phyloP scores from a whole-genome alignment of 1,140 invertebrate genomes.

The Hylyphantes graminicola region DNA sequence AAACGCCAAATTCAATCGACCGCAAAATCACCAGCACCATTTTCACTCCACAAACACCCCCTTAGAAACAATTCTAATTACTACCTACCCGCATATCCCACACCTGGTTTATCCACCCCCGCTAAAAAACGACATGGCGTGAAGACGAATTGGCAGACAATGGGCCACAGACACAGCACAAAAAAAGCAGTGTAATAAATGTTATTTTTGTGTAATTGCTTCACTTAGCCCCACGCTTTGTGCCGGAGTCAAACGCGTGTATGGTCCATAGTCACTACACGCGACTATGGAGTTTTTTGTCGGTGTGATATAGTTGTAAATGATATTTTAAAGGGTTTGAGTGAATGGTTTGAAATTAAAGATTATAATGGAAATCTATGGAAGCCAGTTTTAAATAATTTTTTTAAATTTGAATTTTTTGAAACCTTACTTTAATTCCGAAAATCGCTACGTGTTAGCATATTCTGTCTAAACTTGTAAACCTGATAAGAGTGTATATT shows the following conservation, averaged over 20 bases:
- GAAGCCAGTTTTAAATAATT: not conserved
- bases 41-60: not conserved
- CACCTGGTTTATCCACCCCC: constrained; percentile 12
- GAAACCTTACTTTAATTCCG: no score
- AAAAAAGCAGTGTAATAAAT: constrained; percentile 33
- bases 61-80: constrained; percentile 26
- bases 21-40: constrained; percentile 28
- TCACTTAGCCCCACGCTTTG: constrained; percentile 34
- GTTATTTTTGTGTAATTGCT: constrained; percentile 42
- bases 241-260: not conserved
- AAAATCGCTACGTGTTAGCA: no score
- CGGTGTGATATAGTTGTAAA: no score
- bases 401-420: no score
- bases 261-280: no score
- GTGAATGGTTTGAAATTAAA: not conserved
- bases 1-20: constrained; percentile 23
- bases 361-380: not conserved
- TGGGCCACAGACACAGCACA: not conserved
- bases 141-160: constrained; percentile 33
- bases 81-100: not conserved
- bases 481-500: no score
- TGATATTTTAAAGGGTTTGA: no score
- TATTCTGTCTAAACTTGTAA: no score
- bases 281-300: no score
- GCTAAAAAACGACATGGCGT: constrained; percentile 18